Conservation (phyloP, 2,888 invertebrate species). For the Heliconius hortense region DNA sequence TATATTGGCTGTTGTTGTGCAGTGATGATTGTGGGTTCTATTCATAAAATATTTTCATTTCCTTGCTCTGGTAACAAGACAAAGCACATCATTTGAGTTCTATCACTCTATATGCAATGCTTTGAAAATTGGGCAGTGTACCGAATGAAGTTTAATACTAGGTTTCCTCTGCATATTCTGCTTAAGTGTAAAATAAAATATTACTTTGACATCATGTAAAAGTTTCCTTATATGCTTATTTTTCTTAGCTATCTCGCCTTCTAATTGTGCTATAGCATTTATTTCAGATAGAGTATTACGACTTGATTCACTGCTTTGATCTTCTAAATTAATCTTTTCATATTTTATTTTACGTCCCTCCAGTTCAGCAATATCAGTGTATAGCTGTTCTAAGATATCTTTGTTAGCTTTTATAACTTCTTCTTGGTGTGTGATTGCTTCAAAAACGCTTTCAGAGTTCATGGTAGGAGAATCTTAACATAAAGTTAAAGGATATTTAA, state of each 20-base stretch:
- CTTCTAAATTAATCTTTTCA: constrained; percentile 51
- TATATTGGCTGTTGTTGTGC: too few relatives aligned
- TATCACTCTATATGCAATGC: neutral
- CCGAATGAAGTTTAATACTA: neutral
- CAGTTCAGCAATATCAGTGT: constrained; percentile 66
- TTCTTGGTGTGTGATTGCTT: constrained; percentile 70
- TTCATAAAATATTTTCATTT: neutral
- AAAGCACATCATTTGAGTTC: neutral
- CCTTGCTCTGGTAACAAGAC: neutral
- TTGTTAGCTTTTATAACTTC: constrained; percentile 75
- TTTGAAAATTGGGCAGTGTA: neutral
- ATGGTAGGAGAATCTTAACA: constrained; percentile 58
- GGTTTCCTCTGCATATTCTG: neutral
- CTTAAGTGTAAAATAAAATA: neutral
- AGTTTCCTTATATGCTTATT: constrained; percentile 90
- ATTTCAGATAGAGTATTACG: constrained; percentile 72
- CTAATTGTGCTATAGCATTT: constrained; percentile 68
- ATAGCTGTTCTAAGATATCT: constrained; percentile 68
- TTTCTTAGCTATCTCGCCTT: constrained; percentile 83
- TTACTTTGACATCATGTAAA: constrained; percentile 88
- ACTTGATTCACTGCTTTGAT: constrained; percentile 71
- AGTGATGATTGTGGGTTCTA: too few relatives aligned
- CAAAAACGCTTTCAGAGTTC: constrained; percentile 60
- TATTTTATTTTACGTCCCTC: constrained; percentile 62
- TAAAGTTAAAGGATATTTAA: neutral